Percentiles rank a stretch among this genome's conserved stretches.
These are phyloP conservation scores for Tachypleus tridentatus DNA, from an alignment of 1,140 invertebrate species.

Conservation along the genomic window DNA sequence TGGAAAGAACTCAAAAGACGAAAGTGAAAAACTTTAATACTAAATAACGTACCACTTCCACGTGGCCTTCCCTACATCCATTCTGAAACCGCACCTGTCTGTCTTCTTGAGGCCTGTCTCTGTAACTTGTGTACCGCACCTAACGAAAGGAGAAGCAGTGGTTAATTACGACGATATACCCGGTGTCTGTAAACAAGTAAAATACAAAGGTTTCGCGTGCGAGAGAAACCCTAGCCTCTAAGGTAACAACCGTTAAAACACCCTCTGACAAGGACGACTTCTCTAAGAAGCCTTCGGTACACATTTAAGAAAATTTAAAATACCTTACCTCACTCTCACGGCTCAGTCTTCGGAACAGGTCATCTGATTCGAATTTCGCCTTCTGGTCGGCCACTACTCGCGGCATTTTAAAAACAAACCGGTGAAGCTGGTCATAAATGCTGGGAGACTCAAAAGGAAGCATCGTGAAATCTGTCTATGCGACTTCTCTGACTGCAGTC, in stretches of 20 bases:
- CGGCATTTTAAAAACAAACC: constrained; percentile 87
- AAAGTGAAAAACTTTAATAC: background rate
- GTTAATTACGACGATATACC: too few species aligned
- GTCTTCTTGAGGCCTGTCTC: constrained; percentile 81
- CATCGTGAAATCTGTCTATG: constrained; percentile 27
- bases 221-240: too few species aligned
- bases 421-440: constrained; percentile 59
- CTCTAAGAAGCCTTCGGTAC: too few species aligned
- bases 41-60: constrained; percentile 58
- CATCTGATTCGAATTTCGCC: constrained; percentile 86
- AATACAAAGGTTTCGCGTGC: too few species aligned
- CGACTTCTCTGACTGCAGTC: too few species aligned
- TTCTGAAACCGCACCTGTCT: constrained; percentile 83
- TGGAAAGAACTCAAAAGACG: too few species aligned
- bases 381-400: constrained; percentile 90
- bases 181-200: too few species aligned
- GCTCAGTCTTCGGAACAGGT: constrained; percentile 81
- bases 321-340: constrained; percentile 74
- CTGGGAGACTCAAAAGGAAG: constrained; percentile 33
- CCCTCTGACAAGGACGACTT: too few species aligned
- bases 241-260: too few species aligned
- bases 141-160: constrained; percentile 30
- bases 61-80: constrained; percentile 84
- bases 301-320: background rate
- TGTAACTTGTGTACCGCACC: constrained; percentile 87